Percentiles rank a stretch among this genome's conserved stretches.
These are phyloP conservation scores for Dreissena polymorpha DNA, from an alignment of 1,140 invertebrate genomes.

Conservation along the genomic window DNA sequence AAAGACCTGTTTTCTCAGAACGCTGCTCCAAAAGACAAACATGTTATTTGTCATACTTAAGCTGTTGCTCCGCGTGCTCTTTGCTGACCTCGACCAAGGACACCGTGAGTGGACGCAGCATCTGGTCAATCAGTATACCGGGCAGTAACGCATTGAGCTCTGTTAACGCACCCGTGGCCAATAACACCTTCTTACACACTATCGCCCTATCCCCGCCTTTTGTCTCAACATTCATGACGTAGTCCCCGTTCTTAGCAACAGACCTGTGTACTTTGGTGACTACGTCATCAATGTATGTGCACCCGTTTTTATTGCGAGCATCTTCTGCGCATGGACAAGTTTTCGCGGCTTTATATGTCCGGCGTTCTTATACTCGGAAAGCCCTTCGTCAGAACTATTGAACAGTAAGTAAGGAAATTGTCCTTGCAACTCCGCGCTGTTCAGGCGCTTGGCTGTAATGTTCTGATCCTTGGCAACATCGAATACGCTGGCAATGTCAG, in stretches of 20 bases:
- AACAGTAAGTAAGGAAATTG: slow-evolving; percentile 56
- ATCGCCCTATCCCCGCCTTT: slow-evolving; percentile 38
- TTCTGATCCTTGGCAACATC: not conserved
- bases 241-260: slow-evolving; percentile 15
- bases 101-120: slow-evolving; percentile 44
- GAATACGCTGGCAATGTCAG: slow-evolving; percentile 22
- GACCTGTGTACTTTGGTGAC: slow-evolving; percentile 22
- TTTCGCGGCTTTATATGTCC: slow-evolving; percentile 63
- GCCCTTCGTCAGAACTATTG: slow-evolving; percentile 15
- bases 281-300: slow-evolving; percentile 53
- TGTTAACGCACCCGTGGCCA: slow-evolving; percentile 66
- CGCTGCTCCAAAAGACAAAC: too few species aligned
- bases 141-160: slow-evolving; percentile 55
- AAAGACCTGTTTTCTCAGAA: too few species aligned
- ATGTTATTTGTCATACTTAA: not conserved
- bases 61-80: slow-evolving; percentile 3
- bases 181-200: slow-evolving; percentile 48
- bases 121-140: not conserved
- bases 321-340: slow-evolving; percentile 55
- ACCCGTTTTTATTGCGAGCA: slow-evolving; percentile 43
- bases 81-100: slow-evolving; percentile 57
- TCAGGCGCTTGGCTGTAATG: slow-evolving; percentile 1
- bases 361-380: slow-evolving; percentile 43
- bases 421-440: not conserved
- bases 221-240: slow-evolving; percentile 55